phyloP scores from a whole-genome alignment of 2,113 vertebrate species.

The Neolamprologus variostigma region DNA sequence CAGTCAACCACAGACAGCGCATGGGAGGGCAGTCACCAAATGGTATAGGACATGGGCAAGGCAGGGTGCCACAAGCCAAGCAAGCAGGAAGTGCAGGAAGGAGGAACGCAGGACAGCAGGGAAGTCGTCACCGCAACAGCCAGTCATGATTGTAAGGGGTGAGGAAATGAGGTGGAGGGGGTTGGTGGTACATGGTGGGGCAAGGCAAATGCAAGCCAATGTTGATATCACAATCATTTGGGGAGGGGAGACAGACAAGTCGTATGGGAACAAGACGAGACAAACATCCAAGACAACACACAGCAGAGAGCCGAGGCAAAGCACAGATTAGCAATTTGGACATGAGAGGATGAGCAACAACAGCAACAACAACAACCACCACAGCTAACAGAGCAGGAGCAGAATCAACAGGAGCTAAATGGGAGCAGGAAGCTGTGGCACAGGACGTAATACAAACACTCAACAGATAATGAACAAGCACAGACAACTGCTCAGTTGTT shows the following conservation, averaged over 20 bases:
- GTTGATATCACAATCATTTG: constrained; percentile 80
- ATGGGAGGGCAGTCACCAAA: constrained; percentile 83
- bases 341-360: constrained; percentile 77
- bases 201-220: constrained; percentile 81
- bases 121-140: constrained; percentile 84
- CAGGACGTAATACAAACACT: constrained; percentile 52
- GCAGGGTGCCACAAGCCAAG: constrained; percentile 72
- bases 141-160: constrained; percentile 78
- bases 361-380: constrained; percentile 44
- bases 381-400: constrained; percentile 54
- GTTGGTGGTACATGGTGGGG: constrained; percentile 56
- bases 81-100: constrained; percentile 76
- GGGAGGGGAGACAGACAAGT: constrained; percentile 44
- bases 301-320: constrained; percentile 92
- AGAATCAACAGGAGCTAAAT: constrained; percentile 28
- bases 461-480: constrained; percentile 50
- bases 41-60: constrained; percentile 79
- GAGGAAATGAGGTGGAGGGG: background rate
- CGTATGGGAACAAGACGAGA: constrained; percentile 60
- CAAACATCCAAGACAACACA: constrained; percentile 61
- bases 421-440: constrained; percentile 12
- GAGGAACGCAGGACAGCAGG: constrained; percentile 81
- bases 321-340: constrained; percentile 92
- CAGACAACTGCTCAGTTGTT: constrained; percentile 31
- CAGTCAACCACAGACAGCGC: constrained; percentile 88